phyloP scores from a whole-genome alignment of 1,140 invertebrate species.

The Drosophila sechellia region DNA sequence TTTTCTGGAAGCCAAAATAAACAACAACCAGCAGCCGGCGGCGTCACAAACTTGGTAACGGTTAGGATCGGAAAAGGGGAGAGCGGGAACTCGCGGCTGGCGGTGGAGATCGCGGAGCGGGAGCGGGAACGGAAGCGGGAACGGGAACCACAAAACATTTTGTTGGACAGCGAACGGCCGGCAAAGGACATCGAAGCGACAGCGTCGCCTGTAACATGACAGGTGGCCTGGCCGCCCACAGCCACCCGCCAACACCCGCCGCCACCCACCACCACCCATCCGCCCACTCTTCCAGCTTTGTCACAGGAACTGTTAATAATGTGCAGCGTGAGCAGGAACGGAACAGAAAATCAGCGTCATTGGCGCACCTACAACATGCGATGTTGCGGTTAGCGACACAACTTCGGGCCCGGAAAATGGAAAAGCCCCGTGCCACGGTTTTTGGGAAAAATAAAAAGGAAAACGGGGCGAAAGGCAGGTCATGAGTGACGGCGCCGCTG shows the following conservation, averaged over 20 bases:
- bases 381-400: slow-evolving; percentile 80
- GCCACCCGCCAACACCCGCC: background rate
- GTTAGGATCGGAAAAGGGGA: slow-evolving; percentile 10
- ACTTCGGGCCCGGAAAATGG: slow-evolving; percentile 69
- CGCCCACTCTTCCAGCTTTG: slow-evolving; percentile 53
- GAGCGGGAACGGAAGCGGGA: slow-evolving; percentile 26
- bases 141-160: slow-evolving; percentile 82
- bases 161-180: slow-evolving; percentile 80
- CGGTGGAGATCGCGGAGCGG: slow-evolving; percentile 2
- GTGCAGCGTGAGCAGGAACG: slow-evolving; percentile 68
- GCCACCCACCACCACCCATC: too few relatives aligned
- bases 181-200: slow-evolving; percentile 70
- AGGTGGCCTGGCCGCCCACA: slow-evolving; percentile 49
- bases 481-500: slow-evolving; percentile 77
- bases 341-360: slow-evolving; percentile 80
- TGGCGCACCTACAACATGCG: slow-evolving; percentile 84
- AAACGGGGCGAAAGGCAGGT: slow-evolving; percentile 19
- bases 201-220: slow-evolving; percentile 68
- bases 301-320: slow-evolving; percentile 83
- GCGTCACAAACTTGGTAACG: slow-evolving; percentile 64
- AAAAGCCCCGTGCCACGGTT: slow-evolving; percentile 7
- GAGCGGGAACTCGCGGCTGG: background rate
- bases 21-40: slow-evolving; percentile 66
- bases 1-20: slow-evolving; percentile 72
- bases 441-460: slow-evolving; percentile 39